Evolutionary conservation across 2,888 invertebrate species (phyloP), one percentile per base, ranked within the genome.

Genomic region (Ectobius pallidus): DNA sequence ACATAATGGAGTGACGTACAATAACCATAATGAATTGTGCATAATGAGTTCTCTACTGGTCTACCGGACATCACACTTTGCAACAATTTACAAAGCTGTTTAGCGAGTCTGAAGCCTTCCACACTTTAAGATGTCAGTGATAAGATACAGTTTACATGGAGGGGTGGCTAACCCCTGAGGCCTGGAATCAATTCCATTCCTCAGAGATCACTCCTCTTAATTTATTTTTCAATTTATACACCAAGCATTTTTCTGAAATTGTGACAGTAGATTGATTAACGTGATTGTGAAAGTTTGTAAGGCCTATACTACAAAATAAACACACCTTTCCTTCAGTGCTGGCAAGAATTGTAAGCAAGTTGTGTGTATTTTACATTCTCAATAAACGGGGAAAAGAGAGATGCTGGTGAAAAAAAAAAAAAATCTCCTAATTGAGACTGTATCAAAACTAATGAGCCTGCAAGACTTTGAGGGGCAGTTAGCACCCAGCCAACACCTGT

Each of bases 11-110:
- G 44, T 65, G n/a, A 71, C 67, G 67, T 71, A 67, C 71, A 71
- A 55, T 67, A 67, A 71, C 67, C 67, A 71, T n/a, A n/a, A n/a
- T n/a, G n/a, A 62, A 55, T 71, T 71, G 71, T 71, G 71, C 71
- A 71, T 67, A 71, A 67, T 34, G 46, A 49, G 42, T 49, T 62
- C 63, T 49, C 71, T 71, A 71, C 65, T 65, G 62, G 61, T 44
- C 58, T 70, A 70, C 62, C 52, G 39, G 42, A 67, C 71, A 67
- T 63, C 39, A 39, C 71, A 71, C 65, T 55, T 70, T 70, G 70
- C 70, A 70, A 58, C 27, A 71, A 71, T 71, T 71, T 71, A 71
- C 55, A 71, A 71, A 71, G 71, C 71, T 52, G 55, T 67, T 63
- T 62, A 71, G 71, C 71, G 67, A 67, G 55, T 65, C 65, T 32